A percentile compares a stretch with the other conserved stretches of the same genome.
These are phyloP conservation scores for Sarcophilus harrisii DNA, from an alignment of 2,797 vertebrate species.

Conservation along the genomic window DNA sequence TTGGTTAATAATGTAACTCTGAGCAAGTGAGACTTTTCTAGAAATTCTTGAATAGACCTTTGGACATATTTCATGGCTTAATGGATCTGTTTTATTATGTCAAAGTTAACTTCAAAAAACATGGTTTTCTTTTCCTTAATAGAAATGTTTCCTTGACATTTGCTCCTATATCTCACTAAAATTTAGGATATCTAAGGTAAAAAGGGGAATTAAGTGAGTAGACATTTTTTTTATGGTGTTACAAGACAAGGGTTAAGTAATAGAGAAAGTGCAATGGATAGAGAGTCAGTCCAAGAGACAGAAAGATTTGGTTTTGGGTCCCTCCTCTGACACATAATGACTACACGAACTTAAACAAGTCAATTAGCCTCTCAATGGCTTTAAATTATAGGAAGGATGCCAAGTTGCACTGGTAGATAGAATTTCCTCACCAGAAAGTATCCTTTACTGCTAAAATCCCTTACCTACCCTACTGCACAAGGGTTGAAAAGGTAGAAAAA, in stretches of 20 bases:
- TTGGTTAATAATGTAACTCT: not conserved
- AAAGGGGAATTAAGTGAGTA: not conserved
- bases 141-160: not conserved
- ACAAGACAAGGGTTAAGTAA: not conserved
- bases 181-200: not conserved
- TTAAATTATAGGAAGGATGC: not conserved
- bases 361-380: not conserved
- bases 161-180: not conserved
- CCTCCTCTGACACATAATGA: not conserved
- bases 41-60: not conserved
- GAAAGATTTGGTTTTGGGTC: not conserved
- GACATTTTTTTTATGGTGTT: not conserved
- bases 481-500: not conserved
- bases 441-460: not conserved
- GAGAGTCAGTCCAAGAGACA: not conserved
- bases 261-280: not conserved
- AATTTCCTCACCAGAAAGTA: not conserved
- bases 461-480: not conserved
- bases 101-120: not conserved
- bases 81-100: not conserved
- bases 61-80: not conserved
- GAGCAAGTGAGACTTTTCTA: rapidly evolving
- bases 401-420: not conserved
- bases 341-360: not conserved
- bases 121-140: not conserved